phyloP scores from a whole-genome alignment of 2,797 vertebrate genomes.

The Argyrosomus regius region DNA sequence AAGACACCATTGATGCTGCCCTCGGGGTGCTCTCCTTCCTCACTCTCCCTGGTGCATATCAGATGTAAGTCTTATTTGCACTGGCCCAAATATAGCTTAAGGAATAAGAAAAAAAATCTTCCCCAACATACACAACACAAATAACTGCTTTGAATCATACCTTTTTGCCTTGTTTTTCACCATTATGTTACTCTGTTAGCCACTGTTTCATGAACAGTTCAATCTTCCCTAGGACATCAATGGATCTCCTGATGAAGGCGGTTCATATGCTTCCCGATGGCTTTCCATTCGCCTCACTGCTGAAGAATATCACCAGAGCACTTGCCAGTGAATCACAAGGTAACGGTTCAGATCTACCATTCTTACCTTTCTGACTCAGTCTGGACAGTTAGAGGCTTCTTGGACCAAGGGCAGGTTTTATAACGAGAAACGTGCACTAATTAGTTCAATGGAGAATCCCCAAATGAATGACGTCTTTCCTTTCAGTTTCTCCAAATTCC shows the following conservation, averaged over 20 bases:
- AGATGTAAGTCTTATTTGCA: conserved; percentile 67
- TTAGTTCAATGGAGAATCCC: conserved; percentile 46
- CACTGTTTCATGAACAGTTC: conserved; percentile 33
- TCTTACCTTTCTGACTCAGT: conserved; percentile 18
- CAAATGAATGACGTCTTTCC: conserved; percentile 23
- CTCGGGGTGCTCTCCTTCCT: conserved; percentile 78
- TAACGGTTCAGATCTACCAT: conserved; percentile 57
- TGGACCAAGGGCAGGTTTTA: conserved; percentile 32
- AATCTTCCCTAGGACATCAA: conserved; percentile 68
- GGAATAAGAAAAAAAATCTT: background rate
- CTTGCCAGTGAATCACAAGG: conserved; percentile 80
- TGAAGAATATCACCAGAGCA: conserved; percentile 72
- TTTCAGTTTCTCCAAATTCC: conserved; percentile 31
- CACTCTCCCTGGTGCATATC: conserved; percentile 64
- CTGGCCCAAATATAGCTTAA: background rate
- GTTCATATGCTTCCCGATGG: conserved; percentile 72
- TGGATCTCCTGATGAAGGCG: conserved; percentile 67
- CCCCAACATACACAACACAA: background rate
- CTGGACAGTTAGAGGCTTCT: conserved; percentile 27
- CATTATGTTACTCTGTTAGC: background rate
- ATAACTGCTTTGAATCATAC: background rate
- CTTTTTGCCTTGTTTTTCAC: background rate
- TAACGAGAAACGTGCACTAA: conserved; percentile 40
- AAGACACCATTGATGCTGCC: conserved; percentile 74
- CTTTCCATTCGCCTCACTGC: conserved; percentile 66